Evolutionary conservation across 2,888 invertebrate genomes (phyloP).

Genomic region (Crematogaster levior): DNA sequence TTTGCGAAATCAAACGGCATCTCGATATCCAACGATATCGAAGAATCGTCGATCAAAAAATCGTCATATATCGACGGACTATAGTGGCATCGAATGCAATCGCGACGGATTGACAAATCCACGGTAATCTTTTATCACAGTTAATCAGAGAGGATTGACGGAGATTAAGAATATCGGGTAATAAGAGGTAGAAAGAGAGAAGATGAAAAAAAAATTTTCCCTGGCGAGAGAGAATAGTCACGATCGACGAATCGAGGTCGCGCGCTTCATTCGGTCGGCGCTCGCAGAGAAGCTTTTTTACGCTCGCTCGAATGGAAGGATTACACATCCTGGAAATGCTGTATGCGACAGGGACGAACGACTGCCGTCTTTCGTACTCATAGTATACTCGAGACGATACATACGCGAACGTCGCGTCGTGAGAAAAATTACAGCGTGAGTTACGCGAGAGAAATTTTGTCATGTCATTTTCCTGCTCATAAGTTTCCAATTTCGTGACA

Average conservation of each 20-base stretch:
- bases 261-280: conserved; percentile 42
- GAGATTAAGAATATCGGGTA: conserved; percentile 79
- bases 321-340: conserved; percentile 49
- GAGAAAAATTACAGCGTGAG: conserved; percentile 7
- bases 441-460: background rate
- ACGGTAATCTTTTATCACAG: conserved; percentile 49
- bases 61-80: background rate
- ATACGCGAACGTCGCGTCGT: background rate
- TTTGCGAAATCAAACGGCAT: background rate
- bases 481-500: background rate
- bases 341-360: conserved; percentile 21
- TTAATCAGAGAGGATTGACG: conserved; percentile 78
- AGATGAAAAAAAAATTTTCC: conserved; percentile 34
- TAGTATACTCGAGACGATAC: background rate
- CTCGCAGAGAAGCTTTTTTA: conserved; percentile 33
- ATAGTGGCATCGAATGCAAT: background rate
- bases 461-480: background rate
- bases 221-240: conserved; percentile 36
- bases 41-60: too few species aligned
- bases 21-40: background rate
- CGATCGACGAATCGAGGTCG: conserved; percentile 76
- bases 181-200: conserved; percentile 52
- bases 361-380: conserved; percentile 7
- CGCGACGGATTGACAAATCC: conserved; percentile 33
- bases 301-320: conserved; percentile 58